A percentile compares a stretch with the other conserved stretches of the same genome.
These are phyloP conservation scores for Cyanoliseus patagonus DNA, from an alignment of 2,113 vertebrate genomes.

Conservation along the genomic window DNA sequence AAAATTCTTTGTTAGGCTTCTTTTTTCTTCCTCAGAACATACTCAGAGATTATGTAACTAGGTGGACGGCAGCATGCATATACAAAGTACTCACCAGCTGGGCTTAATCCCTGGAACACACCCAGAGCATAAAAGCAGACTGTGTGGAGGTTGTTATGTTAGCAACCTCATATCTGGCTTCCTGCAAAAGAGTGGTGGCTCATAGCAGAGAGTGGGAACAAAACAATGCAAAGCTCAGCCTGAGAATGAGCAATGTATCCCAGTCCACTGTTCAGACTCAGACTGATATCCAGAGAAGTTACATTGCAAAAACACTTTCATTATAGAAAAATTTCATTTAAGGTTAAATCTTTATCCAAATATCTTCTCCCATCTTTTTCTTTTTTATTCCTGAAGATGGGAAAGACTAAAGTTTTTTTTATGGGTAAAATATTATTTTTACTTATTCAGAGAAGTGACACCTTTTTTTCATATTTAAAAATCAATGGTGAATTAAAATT, in stretches of 20 bases:
- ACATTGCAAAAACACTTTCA: background rate
- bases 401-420: background rate
- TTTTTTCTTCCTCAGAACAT: background rate
- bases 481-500: background rate
- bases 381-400: background rate
- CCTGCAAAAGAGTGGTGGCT: background rate
- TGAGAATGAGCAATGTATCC: background rate
- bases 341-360: background rate
- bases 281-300: background rate
- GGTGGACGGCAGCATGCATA: rapidly evolving
- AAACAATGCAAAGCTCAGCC: background rate
- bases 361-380: background rate
- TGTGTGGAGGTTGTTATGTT: background rate
- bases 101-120: background rate
- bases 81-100: background rate
- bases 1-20: background rate
- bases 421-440: background rate
- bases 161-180: background rate
- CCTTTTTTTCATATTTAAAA: background rate
- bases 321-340: background rate
- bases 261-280: background rate
- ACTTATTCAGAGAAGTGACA: background rate
- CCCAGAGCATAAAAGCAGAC: background rate
- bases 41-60: background rate
- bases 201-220: background rate